Percentiles rank a stretch among this genome's conserved stretches.
These are phyloP conservation scores for Atta cephalotes DNA, from an alignment of 1,140 invertebrate genomes.

Conservation along the genomic window DNA sequence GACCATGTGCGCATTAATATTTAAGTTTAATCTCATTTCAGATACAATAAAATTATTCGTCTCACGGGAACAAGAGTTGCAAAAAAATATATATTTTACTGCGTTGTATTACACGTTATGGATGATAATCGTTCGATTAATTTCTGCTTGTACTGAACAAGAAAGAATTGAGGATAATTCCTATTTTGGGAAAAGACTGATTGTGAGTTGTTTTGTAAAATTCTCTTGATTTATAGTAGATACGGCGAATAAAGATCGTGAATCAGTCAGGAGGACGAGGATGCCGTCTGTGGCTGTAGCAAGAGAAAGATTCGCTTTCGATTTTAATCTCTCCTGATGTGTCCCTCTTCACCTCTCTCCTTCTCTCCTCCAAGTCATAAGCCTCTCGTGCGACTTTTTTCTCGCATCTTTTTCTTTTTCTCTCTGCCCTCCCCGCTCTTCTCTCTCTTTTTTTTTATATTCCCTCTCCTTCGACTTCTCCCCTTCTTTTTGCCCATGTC, in stretches of 20 bases:
- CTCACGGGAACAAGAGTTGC: background rate
- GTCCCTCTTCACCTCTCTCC: conserved; percentile 26
- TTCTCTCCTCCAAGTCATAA: conserved; percentile 29
- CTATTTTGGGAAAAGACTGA: background rate
- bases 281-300: conserved; percentile 50
- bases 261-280: conserved; percentile 32
- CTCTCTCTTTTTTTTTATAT: conserved; percentile 44
- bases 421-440: conserved; percentile 24
- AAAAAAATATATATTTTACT: background rate
- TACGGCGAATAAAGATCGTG: conserved; percentile 6
- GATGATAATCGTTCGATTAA: background rate
- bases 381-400: conserved; percentile 25
- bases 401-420: conserved; percentile 30
- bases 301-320: conserved; percentile 74
- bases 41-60: background rate
- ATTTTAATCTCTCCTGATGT: conserved; percentile 80
- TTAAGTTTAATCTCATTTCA: conserved; percentile 29
- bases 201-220: background rate
- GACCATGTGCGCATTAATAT: too few relatives aligned
- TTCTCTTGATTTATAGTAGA: background rate
- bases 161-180: background rate
- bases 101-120: background rate
- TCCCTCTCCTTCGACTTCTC: background rate
- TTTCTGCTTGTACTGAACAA: background rate
- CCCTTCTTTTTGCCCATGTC: conserved; percentile 24